These are phyloP conservation scores for Picathartes gymnocephalus DNA, from an alignment of 2,113 vertebrate species.

Conservation along the genomic window DNA sequence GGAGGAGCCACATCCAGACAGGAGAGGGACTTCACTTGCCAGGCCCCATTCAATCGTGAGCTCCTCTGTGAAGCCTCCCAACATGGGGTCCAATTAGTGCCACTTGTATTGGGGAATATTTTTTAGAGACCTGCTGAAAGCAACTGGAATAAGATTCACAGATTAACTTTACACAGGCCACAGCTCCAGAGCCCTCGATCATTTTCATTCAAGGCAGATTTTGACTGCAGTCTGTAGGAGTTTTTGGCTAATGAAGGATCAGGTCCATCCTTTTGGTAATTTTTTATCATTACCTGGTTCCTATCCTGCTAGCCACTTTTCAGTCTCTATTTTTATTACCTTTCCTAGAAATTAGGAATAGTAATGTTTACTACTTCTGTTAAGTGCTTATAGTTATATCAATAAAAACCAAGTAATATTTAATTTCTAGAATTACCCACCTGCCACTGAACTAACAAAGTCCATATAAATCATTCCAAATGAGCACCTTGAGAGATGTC, in stretches of 20 bases:
- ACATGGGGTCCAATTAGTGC: constrained; percentile 29
- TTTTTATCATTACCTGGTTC: neutral
- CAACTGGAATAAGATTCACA: neutral
- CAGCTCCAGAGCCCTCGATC: neutral
- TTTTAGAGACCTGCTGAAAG: constrained; percentile 22
- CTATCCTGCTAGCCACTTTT: neutral
- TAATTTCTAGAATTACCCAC: constrained; percentile 31
- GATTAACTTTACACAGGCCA: neutral
- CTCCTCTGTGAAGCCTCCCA: neutral
- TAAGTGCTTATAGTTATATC: constrained; percentile 18
- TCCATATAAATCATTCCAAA: constrained; percentile 36
- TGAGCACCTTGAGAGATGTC: constrained; percentile 19
- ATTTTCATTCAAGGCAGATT: neutral
- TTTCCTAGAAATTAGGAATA: neutral
- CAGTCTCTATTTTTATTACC: neutral
- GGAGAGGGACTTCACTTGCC: neutral
- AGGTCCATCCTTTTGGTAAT: neutral
- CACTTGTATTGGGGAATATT: neutral
- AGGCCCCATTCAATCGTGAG: neutral
- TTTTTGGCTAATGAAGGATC: neutral
- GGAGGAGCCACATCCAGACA: neutral
- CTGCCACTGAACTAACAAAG: constrained; percentile 3
- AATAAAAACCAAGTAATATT: neutral
- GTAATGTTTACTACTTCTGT: neutral
- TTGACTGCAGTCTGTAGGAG: neutral